These are phyloP conservation scores for Acrobasis repandana DNA, from an alignment of 2,888 invertebrate genomes.

Conservation along the genomic window DNA sequence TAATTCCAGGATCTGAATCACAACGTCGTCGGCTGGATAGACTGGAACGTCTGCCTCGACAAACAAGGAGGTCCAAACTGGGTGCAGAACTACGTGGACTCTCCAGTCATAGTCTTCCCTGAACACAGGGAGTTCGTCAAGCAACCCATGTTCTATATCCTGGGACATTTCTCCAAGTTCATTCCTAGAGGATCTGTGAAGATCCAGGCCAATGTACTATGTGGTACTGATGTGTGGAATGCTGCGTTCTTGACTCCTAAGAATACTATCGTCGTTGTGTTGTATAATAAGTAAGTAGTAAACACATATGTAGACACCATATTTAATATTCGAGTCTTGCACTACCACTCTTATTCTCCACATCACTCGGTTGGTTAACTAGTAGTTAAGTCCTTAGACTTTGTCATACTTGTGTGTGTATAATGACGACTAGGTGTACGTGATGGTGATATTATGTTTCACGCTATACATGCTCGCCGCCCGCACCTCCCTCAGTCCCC, in stretches of 20 bases:
- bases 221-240: slow-evolving; percentile 28
- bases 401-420: no score
- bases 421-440: no score
- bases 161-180: slow-evolving; percentile 89
- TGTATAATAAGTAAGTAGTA: slow-evolving; percentile 50
- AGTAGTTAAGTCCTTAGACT: no score
- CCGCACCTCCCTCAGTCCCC: no score
- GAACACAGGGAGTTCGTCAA: slow-evolving; percentile 89
- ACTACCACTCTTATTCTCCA: no score
- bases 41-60: slow-evolving; percentile 95
- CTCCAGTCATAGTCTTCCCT: slow-evolving; percentile 84
- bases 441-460: no score
- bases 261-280: slow-evolving; percentile 49
- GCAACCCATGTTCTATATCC: slow-evolving; percentile 78
- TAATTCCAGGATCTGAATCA: slow-evolving; percentile 86
- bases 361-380: no score
- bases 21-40: slow-evolving; percentile 92
- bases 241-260: slow-evolving; percentile 51
- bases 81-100: slow-evolving; percentile 89
- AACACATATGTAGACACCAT: background rate
- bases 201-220: slow-evolving; percentile 36
- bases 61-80: slow-evolving; percentile 91
- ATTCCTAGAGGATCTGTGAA: slow-evolving; percentile 82
- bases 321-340: no score
- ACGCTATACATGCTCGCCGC: no score